A percentile compares a stretch with the other conserved stretches of the same genome.
Conservation (phyloP, 1,140 invertebrate species). For the Carcinoscorpius rotundicauda region DNA sequence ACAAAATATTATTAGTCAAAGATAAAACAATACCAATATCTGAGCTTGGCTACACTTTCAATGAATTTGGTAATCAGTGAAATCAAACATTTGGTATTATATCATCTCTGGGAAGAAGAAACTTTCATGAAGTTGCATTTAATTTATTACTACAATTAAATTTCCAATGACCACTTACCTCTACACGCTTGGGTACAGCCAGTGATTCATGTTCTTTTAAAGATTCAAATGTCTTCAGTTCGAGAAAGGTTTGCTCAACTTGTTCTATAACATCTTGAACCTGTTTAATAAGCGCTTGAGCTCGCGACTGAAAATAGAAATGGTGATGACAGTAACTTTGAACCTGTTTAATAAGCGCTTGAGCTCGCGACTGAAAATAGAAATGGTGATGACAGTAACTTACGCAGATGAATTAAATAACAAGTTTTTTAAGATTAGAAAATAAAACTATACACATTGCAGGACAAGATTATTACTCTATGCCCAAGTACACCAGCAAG, state of each 20-base stretch:
- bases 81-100: too few relatives aligned
- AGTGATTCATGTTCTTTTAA: conserved; percentile 77
- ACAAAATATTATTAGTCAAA: too few relatives aligned
- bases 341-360: conserved; percentile 79
- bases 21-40: too few relatives aligned
- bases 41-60: too few relatives aligned
- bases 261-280: conserved; percentile 76
- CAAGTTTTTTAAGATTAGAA: conserved; percentile 1
- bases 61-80: too few relatives aligned
- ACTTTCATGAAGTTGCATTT: too few relatives aligned
- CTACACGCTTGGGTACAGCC: conserved; percentile 78
- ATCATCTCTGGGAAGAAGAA: too few relatives aligned
- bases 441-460: background rate
- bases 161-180: conserved; percentile 38
- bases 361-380: conserved; percentile 51
- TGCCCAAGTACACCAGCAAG: too few relatives aligned
- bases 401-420: background rate
- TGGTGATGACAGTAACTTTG: conserved; percentile 48
- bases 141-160: conserved; percentile 7
- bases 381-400: conserved; percentile 44
- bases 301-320: conserved; percentile 45
- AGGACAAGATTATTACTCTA: too few relatives aligned
- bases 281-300: conserved; percentile 81
- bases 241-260: conserved; percentile 74
- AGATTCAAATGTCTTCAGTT: conserved; percentile 84